Base-by-base conservation (phyloP, 1,140 invertebrate species). In the Cotesia vestalis region DNA sequence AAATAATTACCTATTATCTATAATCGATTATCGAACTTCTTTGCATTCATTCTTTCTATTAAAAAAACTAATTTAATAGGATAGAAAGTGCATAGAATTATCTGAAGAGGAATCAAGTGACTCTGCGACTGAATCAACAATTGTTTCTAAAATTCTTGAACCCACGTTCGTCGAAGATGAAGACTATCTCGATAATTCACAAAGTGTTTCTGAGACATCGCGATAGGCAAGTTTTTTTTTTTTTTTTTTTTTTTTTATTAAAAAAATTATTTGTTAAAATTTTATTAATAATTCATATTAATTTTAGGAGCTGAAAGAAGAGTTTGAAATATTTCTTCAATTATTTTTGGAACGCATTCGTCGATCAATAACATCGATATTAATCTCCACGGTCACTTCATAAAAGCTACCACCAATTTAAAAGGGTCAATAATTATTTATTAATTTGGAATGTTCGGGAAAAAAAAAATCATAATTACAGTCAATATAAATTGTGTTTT, bases 41-140 rank as follows among this genome's bases (percentile, higher is more conserved):
- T 11, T 11, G 6, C 11, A 2, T 46, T 46, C 11, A 46, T 46
- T 8, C 40, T 46, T 46, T 55, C 4, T 14, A 55, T 55, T 12
- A 63, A 53, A 46, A 71, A 63, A 17, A 71, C 17, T 51, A 46
- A 38, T 20, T 68, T 72, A 66, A 27, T 17, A 85, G 84, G 79
- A 85, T 55, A 81, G 80, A 62, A 80, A 66, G 68, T 80, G 79
- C 59, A 85, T 85, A 11, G 81, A 81, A 57, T 72, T 80, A 36
- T 78, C 83, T 20, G 67, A 71, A 52, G 69, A 55, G 60, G 75
- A 79, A 36, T 76, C 64, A 0, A 77, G 46, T 36, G 71, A 69
- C 36, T 76, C 78, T 71, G 75, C 76, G 5, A 80, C 78, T 36
- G 75, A 72, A 59, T 76, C 77, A 66, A 38, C 78, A 17, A 70